Evolutionary conservation across 2,797 vertebrate species (phyloP).

Genomic region (Halcyon leucocephala): DNA sequence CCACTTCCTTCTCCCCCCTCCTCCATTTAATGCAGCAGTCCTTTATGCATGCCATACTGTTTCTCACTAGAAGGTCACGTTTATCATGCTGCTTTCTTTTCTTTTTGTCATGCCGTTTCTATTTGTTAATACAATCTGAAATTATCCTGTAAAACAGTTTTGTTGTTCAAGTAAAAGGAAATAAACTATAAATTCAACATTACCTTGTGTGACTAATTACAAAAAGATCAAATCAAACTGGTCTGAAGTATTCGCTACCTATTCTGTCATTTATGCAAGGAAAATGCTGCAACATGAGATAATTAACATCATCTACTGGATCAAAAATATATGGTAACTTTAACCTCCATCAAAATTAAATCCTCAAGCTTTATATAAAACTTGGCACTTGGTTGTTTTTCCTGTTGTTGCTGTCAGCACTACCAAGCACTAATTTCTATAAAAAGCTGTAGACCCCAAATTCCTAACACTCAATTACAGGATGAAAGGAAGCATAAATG

Average conservation of each 20-base stretch:
- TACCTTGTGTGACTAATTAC: not conserved
- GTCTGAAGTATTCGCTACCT: constrained; percentile 30
- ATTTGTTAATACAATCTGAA: constrained; percentile 38
- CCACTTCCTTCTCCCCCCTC: constrained; percentile 77
- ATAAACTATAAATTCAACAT: constrained; percentile 35
- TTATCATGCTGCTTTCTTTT: constrained; percentile 66
- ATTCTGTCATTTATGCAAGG: not conserved
- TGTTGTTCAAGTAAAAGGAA: constrained; percentile 43
- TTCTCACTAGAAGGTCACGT: constrained; percentile 66
- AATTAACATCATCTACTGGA: constrained; percentile 2
- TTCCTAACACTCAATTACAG: not conserved
- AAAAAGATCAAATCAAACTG: constrained; percentile 23
- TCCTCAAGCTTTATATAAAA: not conserved
- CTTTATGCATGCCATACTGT: constrained; percentile 71
- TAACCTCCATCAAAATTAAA: constrained; percentile 9
- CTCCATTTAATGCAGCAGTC: constrained; percentile 75
- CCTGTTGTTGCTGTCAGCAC: not conserved
- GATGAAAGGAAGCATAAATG: not conserved
- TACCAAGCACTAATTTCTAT: not conserved
- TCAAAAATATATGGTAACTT: constrained; percentile 7
- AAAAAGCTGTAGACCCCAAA: not conserved
- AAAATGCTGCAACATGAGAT: not conserved
- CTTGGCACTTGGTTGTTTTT: not conserved
- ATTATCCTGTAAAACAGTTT: constrained; percentile 53
- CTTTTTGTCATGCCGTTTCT: constrained; percentile 36